Conservation (phyloP, 2,888 invertebrate species). For the Ischnus inquisitorius region DNA sequence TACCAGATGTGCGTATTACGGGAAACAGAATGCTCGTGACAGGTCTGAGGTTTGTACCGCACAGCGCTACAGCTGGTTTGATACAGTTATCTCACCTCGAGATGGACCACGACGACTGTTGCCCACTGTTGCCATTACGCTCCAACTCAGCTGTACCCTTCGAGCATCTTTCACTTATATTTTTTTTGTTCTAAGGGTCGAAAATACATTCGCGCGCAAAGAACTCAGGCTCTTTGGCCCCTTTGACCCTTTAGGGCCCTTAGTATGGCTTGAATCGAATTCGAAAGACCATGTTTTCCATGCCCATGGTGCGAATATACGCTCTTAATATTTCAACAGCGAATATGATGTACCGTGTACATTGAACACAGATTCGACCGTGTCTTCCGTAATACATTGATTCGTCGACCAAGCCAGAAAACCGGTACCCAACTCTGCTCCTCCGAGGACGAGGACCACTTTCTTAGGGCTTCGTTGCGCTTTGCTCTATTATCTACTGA, state of each 20-base stretch:
- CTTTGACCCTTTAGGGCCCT: not conserved
- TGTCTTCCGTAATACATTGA: not conserved
- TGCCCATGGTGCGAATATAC: too few relatives aligned
- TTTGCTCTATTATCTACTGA: not conserved
- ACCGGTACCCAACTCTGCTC: not conserved
- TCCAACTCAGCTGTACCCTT: constrained; percentile 24
- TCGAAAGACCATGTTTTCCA: too few relatives aligned
- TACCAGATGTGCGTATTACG: constrained; percentile 57
- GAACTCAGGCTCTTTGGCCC: not conserved
- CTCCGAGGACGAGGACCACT: not conserved
- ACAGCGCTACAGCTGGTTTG: constrained; percentile 55
- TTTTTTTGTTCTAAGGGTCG: not conserved
- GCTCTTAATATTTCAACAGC: too few relatives aligned
- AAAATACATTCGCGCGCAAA: not conserved
- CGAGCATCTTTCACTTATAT: constrained; percentile 11
- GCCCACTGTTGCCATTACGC: constrained; percentile 52
- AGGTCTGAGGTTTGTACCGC: constrained; percentile 62
- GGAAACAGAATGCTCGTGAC: constrained; percentile 64
- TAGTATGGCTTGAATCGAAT: not conserved
- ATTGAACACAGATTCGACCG: not conserved
- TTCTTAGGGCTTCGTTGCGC: not conserved
- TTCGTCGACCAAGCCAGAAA: not conserved
- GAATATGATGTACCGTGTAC: not conserved
- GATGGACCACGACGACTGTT: not conserved
- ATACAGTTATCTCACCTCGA: constrained; percentile 62